Conservation (phyloP, 2,113 vertebrate genomes). For the Mirounga angustirostris region DNA sequence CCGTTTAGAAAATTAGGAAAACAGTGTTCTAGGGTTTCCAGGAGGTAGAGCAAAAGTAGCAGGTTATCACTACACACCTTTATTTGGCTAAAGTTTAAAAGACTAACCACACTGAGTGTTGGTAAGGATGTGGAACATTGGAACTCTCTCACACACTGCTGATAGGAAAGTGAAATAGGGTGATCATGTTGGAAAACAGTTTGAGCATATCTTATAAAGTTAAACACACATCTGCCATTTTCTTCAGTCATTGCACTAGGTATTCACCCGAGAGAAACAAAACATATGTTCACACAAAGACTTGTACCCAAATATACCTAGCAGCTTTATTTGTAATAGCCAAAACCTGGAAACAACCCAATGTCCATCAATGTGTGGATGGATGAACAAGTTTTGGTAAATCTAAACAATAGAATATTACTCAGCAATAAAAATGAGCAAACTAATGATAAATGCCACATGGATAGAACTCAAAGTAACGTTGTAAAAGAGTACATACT, state of each 20-base stretch:
- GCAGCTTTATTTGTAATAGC: not conserved
- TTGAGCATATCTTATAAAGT: not conserved
- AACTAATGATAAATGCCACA: not conserved
- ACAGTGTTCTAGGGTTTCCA: not conserved
- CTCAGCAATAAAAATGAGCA: not conserved
- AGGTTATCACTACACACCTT: not conserved
- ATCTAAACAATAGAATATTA: not conserved
- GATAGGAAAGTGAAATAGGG: not conserved
- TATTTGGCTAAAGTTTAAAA: not conserved
- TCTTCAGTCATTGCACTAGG: not conserved
- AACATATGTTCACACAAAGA: not conserved
- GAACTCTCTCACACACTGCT: not conserved
- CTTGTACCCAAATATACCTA: not conserved
- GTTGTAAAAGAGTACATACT: not conserved
- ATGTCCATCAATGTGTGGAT: not conserved
- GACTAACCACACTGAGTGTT: not conserved
- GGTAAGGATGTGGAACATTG: not conserved
- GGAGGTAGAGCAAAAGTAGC: not conserved
- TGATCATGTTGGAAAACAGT: not conserved
- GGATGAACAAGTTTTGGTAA: not conserved
- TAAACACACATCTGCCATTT: not conserved
- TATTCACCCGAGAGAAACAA: not conserved
- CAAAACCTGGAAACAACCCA: not conserved
- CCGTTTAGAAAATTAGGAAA: conserved; percentile 5
- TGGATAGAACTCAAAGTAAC: not conserved